Conservation (phyloP, 2,888 invertebrate species). For the Smittia aterrima region DNA sequence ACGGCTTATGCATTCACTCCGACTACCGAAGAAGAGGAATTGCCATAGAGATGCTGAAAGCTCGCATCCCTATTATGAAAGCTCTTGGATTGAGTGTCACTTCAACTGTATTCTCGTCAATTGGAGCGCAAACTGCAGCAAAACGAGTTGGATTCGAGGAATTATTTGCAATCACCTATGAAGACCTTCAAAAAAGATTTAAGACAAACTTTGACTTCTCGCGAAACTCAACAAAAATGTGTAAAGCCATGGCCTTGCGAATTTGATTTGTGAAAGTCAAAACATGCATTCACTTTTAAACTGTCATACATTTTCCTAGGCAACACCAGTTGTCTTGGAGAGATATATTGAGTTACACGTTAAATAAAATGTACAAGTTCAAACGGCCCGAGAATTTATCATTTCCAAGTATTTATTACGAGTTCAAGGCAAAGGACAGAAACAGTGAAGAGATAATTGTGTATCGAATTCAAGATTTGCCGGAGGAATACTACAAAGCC, state of each 20-base stretch:
- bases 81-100: conserved; percentile 35
- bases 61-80: too few species aligned
- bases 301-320: too few species aligned
- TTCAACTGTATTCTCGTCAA: conserved; percentile 16
- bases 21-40: conserved; percentile 32
- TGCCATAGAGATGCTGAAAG: conserved; percentile 39
- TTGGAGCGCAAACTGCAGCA: conserved; percentile 32
- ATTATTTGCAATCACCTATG: background rate
- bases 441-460: conserved; percentile 24
- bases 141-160: conserved; percentile 31
- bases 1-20: conserved; percentile 5
- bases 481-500: conserved; percentile 27
- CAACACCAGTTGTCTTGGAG: too few species aligned
- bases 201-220: background rate
- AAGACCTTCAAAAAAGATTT: background rate
- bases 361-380: conserved; percentile 1
- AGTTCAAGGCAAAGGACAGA: conserved; percentile 24
- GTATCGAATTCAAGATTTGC: conserved; percentile 39
- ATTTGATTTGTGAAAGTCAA: too few species aligned
- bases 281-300: too few species aligned
- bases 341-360: background rate
- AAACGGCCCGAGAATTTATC: background rate
- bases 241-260: too few species aligned
- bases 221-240: background rate
- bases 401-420: background rate